A percentile compares a stretch with the other conserved stretches of the same genome.
phyloP scores from a whole-genome alignment of 2,113 vertebrate genomes.

The Microcebus murinus region DNA sequence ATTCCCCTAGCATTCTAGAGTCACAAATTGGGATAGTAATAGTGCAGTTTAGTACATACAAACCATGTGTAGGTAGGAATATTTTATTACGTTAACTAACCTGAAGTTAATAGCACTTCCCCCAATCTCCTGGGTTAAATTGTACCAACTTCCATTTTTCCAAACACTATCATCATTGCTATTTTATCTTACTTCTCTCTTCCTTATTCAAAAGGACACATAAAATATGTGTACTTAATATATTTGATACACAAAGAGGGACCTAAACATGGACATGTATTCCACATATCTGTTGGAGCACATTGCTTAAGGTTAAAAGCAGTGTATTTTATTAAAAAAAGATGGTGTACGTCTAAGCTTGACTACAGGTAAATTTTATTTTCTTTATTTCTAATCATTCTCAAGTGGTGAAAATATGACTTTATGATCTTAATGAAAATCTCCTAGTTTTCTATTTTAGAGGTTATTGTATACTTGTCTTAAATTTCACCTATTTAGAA shows the following conservation, averaged over 20 bases:
- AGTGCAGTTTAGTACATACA: background rate
- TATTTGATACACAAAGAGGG: background rate
- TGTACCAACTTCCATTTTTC: background rate
- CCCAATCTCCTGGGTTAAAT: background rate
- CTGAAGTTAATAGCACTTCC: background rate
- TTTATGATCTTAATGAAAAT: slow-evolving; percentile 26
- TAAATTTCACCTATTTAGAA: slow-evolving; percentile 69
- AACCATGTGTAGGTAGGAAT: background rate
- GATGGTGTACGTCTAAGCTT: background rate
- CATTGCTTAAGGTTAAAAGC: background rate
- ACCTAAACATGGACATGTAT: background rate
- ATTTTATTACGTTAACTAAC: background rate
- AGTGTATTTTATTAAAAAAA: background rate
- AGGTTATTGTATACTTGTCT: slow-evolving; percentile 73
- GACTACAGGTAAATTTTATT: background rate
- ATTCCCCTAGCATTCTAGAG: background rate
- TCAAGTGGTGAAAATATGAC: slow-evolving; percentile 56
- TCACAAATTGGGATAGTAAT: background rate
- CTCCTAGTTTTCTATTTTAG: background rate
- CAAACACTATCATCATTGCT: background rate
- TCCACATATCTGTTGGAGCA: background rate
- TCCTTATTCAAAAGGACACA: background rate
- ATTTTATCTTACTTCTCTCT: background rate
- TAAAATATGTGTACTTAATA: background rate
- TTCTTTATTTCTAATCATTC: slow-evolving; percentile 61